Base-by-base conservation (phyloP, 1,140 invertebrate genomes). In the Aphaenogaster rudis region DNA sequence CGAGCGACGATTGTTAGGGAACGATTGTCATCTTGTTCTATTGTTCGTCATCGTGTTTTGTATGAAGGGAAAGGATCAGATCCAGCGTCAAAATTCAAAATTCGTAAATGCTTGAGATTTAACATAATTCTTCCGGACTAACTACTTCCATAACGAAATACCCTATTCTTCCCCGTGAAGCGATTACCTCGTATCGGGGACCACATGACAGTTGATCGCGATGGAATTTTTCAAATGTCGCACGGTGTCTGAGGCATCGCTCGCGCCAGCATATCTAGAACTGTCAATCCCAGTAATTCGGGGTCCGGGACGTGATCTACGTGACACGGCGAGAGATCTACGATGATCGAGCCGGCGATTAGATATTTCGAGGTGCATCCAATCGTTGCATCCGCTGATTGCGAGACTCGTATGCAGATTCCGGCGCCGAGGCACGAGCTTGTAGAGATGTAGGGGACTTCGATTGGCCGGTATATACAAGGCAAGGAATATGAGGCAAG, bases 341-440 rank as follows among this genome's bases (percentile, higher is more conserved):
- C 69, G 72, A 64, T 63, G 86, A 89, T 86, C 80, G 50, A 50
- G 33, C n/a, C 13, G 13, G n/a, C 66, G 67, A 89, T 80, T 79
- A 67, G 81, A 89, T 61, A 88, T 85, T 87, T 88, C 87, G 57
- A 69, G 42, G 80, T 84, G 80, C 80, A 84, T 74, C 71, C 80
- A 84, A 76, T 84, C 69, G 80, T 84, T 84, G n/a, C 80, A 76
- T 84, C 69, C 80, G 80, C 42, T 76, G 80, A 84, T 84, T 84
- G 80, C 80, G 7, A 88, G 78, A 88, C 80, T 74, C 66, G 15
- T 84, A 67, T 33, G 50, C 48, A 82, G 86, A 88, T 84, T 84
- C 57, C 57, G 28, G 42, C 28, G 45, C n/a, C 69, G 28, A 48
- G 28, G 33, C 42, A 50, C n/a, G n/a, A 6, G 63, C 67, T 74